Evolutionary conservation across 2,797 vertebrate genomes (phyloP), one percentile per base, ranked within the genome.

Genomic region (Mallotus villosus): DNA sequence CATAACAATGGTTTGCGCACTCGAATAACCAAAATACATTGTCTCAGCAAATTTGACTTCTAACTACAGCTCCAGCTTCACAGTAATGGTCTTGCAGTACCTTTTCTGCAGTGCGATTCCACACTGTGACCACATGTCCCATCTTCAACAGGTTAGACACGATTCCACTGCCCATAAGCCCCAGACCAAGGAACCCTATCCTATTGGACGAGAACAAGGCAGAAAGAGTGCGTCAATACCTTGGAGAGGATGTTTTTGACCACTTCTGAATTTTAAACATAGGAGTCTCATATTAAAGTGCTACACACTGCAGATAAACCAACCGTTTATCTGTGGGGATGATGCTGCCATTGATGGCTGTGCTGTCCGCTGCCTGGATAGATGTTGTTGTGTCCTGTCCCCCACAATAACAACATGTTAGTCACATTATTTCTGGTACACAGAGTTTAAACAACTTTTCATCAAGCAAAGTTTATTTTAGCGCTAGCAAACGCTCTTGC

Each of bases 31-130:
- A 46, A 46, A 14, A 46, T n/a, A 6, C 51, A n/a, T 3, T 55
- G 51, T 55, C 51, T 55, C 5, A 5, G 19, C 5, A 55, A n/a
- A 55, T 17, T 55, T n/a, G 19, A 55, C 41, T 46, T 46, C 41
- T 14, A 12, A 46, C 41, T 46, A 11, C 41, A 55, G 51, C 6
- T 55, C 19, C 5, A 53, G 25, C 3, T 34, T 60, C n/a, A 27
- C 2, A 29, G 27, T 29, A 29, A 29, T 63, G 84, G 53, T 68
- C 32, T 37, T 58, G 27, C 6, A 51, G 71, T 90, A 99, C 98
- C 95, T 99, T 99, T 85, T 99, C 97, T 0, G 96, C 97, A n/a
- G 98, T 99, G 84, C 97, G 94, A 89, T 99, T 99, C 97, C 98
- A 99, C 81, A 99, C 98, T 0, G 97, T 99, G 76, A 99, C 97